Conservation (phyloP, 2,797 vertebrate genomes). For the Macroramphosus scolopax region DNA sequence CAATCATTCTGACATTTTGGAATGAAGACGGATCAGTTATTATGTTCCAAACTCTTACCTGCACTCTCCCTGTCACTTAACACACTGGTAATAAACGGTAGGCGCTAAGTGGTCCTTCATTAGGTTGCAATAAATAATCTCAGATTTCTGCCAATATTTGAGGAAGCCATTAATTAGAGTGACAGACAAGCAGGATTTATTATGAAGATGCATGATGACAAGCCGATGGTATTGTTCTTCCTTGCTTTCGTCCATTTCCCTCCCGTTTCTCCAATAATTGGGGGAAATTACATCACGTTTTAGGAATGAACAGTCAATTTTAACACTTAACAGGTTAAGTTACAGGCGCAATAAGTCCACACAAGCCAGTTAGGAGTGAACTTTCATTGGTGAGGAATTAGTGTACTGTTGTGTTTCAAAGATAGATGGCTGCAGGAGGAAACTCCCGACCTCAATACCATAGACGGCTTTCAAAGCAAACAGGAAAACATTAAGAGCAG, state of each 20-base stretch:
- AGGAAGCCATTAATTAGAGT: constrained; percentile 60
- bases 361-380: no score
- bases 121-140: constrained; percentile 60
- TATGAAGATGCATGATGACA: constrained; percentile 49
- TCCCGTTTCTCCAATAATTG: constrained; percentile 34
- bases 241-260: constrained; percentile 25
- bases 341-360: no score
- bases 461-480: no score
- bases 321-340: no score
- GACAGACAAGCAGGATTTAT: constrained; percentile 58
- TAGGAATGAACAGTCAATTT: no score
- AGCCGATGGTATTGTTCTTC: constrained; percentile 9
- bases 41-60: constrained; percentile 60
- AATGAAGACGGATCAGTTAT: constrained; percentile 74
- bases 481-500: no score
- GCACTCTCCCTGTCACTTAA: constrained; percentile 53
- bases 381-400: no score
- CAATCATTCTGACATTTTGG: constrained; percentile 53
- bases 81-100: constrained; percentile 55
- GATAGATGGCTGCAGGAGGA: no score
- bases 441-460: no score
- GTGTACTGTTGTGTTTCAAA: no score
- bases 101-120: neutral
- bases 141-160: constrained; percentile 46
- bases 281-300: no score